A percentile compares a stretch with the other conserved stretches of the same genome.
phyloP scores from a whole-genome alignment of 2,113 vertebrate genomes.

The Callorhinus ursinus region DNA sequence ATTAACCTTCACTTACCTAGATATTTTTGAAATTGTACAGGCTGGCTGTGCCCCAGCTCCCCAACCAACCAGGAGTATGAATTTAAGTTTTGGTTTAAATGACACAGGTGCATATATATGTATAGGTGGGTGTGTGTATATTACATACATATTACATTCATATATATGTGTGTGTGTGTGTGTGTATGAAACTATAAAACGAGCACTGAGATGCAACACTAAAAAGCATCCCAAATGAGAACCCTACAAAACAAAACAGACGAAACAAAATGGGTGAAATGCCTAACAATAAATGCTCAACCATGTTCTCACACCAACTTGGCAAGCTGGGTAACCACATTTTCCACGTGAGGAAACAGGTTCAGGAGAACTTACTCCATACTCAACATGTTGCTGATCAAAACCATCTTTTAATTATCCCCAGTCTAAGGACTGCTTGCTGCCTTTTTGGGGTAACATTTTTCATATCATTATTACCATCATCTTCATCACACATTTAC shows the following conservation, averaged over 20 bases:
- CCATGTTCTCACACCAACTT: neutral
- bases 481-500: neutral
- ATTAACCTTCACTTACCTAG: neutral
- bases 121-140: neutral
- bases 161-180: neutral
- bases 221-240: neutral
- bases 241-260: neutral
- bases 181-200: neutral
- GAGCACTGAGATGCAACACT: neutral
- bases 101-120: neutral
- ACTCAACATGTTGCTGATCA: neutral
- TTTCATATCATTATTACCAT: neutral
- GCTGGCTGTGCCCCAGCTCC: neutral
- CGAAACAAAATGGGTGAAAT: neutral
- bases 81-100: constrained; percentile 27
- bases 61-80: neutral
- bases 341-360: neutral
- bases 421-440: neutral
- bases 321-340: neutral
- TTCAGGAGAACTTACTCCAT: neutral
- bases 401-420: neutral
- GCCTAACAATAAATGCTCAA: neutral
- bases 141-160: too few species aligned
- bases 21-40: neutral
- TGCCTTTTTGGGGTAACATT: neutral